Percentiles rank a stretch among this genome's conserved stretches.
Conservation (phyloP, 1,140 invertebrate genomes). For the Drosophila kanapiae region DNA sequence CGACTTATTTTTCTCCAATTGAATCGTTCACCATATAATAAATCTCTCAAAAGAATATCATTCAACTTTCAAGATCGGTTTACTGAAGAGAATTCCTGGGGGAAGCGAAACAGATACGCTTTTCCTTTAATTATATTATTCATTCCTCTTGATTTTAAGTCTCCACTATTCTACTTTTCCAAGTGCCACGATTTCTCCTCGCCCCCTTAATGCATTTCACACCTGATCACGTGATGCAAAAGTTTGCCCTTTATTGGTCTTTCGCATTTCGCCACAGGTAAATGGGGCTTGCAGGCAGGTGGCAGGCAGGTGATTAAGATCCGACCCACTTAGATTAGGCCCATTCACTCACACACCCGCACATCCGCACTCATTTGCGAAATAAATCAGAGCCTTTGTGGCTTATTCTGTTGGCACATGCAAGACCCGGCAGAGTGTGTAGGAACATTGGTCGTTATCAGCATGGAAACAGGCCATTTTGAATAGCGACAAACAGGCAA, state of each 20-base stretch:
- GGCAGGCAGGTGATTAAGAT: constrained; percentile 48
- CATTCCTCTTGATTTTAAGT: neutral
- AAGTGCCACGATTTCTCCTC: neutral
- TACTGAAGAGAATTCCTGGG: no score
- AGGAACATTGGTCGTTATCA: constrained; percentile 41
- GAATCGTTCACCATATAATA: no score
- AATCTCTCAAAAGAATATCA: no score
- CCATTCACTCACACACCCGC: constrained; percentile 7
- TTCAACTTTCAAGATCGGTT: no score
- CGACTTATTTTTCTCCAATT: no score
- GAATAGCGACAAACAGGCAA: constrained; percentile 66
- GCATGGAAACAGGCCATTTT: constrained; percentile 62
- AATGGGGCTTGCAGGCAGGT: constrained; percentile 16
- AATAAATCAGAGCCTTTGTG: constrained; percentile 50
- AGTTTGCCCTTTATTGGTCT: constrained; percentile 34
- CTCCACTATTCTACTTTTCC: constrained; percentile 1
- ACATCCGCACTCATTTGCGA: constrained; percentile 16
- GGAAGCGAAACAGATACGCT: neutral
- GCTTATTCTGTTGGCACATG: constrained; percentile 38
- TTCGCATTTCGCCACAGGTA: constrained; percentile 41
- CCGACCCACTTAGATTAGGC: constrained; percentile 57
- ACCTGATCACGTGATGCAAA: constrained; percentile 53
- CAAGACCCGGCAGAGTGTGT: constrained; percentile 27
- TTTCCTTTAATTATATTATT: neutral
- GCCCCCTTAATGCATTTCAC: constrained; percentile 29